A percentile compares a stretch with the other conserved stretches of the same genome.
These are phyloP conservation scores for Chaetodon auriga DNA, from an alignment of 2,113 vertebrate species.

Conservation along the genomic window DNA sequence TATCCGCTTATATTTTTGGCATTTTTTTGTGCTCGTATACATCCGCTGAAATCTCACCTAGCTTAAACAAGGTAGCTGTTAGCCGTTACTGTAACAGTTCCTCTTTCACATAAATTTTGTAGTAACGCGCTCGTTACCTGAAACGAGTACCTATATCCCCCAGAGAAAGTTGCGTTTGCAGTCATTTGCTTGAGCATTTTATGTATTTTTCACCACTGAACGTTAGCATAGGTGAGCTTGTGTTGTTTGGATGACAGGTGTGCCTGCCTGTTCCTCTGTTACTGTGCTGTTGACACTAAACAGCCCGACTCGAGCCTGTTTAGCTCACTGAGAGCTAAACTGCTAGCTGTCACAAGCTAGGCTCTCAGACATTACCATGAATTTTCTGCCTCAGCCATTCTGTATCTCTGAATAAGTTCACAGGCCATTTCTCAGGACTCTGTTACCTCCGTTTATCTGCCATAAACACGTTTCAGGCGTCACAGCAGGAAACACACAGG, in stretches of 20 bases:
- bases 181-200: neutral
- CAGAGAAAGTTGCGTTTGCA: neutral
- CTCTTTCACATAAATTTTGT: neutral
- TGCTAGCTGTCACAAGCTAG: neutral
- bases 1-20: neutral
- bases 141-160: no score
- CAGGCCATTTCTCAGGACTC: neutral
- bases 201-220: neutral
- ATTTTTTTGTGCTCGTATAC: neutral
- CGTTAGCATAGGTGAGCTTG: neutral
- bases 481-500: neutral
- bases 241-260: neutral
- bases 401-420: neutral
- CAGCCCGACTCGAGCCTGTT: neutral
- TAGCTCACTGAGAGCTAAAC: neutral
- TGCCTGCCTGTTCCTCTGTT: neutral
- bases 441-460: neutral
- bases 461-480: neutral
- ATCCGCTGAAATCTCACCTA: conserved; percentile 23
- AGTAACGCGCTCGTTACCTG: neutral
- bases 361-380: neutral
- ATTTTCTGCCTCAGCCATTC: no score
- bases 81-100: conserved; percentile 3
- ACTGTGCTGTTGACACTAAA: neutral
- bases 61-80: conserved; percentile 29